Percentiles rank a stretch among this genome's conserved stretches.
These are phyloP conservation scores for Rhagium mordax DNA, from an alignment of 2,888 invertebrate genomes.

Conservation along the genomic window DNA sequence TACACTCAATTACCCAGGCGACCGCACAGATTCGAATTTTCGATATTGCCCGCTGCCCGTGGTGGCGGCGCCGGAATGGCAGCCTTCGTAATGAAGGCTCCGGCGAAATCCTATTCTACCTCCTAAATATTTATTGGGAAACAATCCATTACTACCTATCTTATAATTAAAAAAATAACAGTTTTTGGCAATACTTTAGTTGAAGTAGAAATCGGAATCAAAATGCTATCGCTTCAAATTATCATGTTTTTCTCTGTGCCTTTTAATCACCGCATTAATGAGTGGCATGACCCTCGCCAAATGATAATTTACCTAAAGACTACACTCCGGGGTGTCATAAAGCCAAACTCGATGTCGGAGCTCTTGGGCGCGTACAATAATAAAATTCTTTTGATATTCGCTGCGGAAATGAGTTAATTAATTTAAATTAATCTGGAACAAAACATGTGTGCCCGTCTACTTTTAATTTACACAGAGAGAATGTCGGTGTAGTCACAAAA, in stretches of 20 bases:
- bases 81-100: neutral
- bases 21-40: conserved; percentile 27
- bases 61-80: neutral
- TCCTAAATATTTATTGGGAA: neutral
- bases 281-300: neutral
- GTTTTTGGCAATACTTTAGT: no score
- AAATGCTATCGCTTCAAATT: no score
- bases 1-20: conserved; percentile 39
- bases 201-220: no score
- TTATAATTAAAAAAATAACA: no score
- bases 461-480: neutral
- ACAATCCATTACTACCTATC: no score
- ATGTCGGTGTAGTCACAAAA: neutral
- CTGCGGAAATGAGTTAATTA: neutral
- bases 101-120: neutral
- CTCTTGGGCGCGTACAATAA: neutral
- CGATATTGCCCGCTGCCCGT: neutral
- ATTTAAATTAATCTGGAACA: neutral
- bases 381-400: neutral
- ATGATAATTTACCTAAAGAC: neutral
- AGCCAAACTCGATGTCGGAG: neutral
- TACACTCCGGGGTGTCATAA: neutral
- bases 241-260: neutral
- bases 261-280: neutral
- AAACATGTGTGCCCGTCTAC: neutral